These are phyloP conservation scores for Troilus luridus DNA, from an alignment of 2,888 invertebrate genomes.

Conservation along the genomic window DNA sequence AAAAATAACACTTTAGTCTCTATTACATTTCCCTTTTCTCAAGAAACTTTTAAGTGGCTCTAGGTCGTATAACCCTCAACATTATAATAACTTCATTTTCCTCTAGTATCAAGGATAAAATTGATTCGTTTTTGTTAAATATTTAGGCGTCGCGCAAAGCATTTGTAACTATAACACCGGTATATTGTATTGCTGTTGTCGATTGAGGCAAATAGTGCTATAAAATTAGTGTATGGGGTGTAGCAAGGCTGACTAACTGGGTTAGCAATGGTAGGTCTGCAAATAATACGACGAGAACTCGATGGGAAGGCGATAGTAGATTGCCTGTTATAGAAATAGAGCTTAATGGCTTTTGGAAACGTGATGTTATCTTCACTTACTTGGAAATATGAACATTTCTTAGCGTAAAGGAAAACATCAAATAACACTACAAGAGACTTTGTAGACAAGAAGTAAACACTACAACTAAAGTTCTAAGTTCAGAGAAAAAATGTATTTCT, in stretches of 20 bases:
- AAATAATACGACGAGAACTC: background rate
- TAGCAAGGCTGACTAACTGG: background rate
- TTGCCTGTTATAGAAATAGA: background rate
- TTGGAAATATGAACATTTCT: background rate
- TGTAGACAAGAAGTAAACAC: no score
- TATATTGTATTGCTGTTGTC: background rate
- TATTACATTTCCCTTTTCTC: no score
- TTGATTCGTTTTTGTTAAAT: no score
- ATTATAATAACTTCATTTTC: no score
- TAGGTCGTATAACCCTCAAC: no score
- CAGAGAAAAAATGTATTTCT: no score
- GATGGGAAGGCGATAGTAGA: background rate
- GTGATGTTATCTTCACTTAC: background rate
- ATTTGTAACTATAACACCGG: background rate
- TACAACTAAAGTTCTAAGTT: no score
- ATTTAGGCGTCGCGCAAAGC: background rate
- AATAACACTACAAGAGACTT: no score
- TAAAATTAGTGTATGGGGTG: background rate
- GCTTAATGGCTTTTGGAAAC: background rate
- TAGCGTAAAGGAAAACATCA: no score
- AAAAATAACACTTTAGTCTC: no score
- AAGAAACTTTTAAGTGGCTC: no score
- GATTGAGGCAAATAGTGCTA: background rate
- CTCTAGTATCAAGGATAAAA: no score
- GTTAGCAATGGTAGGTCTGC: background rate